These are phyloP conservation scores for Pterobdella sp. DNA, from an alignment of 2,888 invertebrate genomes.

Conservation along the genomic window DNA sequence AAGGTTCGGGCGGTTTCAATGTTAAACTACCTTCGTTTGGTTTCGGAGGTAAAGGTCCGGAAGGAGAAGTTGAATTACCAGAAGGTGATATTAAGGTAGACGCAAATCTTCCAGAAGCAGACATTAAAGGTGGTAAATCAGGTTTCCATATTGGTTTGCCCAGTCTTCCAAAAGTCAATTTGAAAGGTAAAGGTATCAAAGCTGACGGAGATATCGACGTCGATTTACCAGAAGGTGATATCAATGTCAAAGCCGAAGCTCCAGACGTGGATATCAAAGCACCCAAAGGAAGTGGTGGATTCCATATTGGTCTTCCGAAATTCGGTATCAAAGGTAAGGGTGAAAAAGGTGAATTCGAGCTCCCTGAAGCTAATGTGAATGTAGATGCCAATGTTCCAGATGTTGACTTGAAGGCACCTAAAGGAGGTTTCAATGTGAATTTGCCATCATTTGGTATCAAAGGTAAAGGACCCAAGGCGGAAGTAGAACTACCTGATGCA, in stretches of 20 bases:
- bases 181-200: constrained; percentile 21
- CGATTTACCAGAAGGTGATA: constrained; percentile 21
- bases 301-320: constrained; percentile 26
- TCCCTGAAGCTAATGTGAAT: constrained; percentile 25
- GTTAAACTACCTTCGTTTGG: constrained; percentile 15
- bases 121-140: constrained; percentile 12
- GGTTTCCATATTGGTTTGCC: constrained; percentile 22
- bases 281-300: constrained; percentile 22
- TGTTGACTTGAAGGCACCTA: constrained; percentile 12
- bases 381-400: constrained; percentile 17
- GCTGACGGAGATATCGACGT: constrained; percentile 20
- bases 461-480: constrained; percentile 23
- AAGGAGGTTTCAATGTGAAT: constrained; percentile 25
- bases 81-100: constrained; percentile 12
- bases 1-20: constrained; percentile 15
- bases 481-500: not conserved
- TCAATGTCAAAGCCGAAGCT: not conserved
- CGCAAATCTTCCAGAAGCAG: constrained; percentile 26
- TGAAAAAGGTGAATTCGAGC: constrained; percentile 23
- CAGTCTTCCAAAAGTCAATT: not conserved
- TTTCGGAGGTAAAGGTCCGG: constrained; percentile 14
- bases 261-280: constrained; percentile 23
- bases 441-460: constrained; percentile 25
- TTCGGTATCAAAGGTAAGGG: constrained; percentile 19
- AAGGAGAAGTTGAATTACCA: constrained; percentile 14